Base-by-base conservation (phyloP, 1,140 invertebrate genomes). In the Platyscapa corneri region DNA sequence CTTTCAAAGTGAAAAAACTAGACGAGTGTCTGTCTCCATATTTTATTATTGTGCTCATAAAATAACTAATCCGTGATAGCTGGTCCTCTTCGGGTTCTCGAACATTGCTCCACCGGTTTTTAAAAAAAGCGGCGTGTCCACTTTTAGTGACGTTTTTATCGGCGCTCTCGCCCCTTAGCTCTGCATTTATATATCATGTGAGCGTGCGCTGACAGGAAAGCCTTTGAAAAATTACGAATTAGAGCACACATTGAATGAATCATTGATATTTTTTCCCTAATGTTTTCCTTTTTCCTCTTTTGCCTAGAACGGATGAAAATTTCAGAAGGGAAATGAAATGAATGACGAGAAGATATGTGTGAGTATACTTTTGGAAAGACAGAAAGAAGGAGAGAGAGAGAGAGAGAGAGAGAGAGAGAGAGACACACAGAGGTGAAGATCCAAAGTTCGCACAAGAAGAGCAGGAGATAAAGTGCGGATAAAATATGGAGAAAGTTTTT, bases 401-500 rank as follows among this genome's bases (percentile, higher is more conserved):
- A n/a, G n/a, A n/a, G n/a, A n/a, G n/a, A n/a, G n/a, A n/a, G n/a
- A n/a, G n/a, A n/a, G n/a, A n/a, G n/a, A n/a, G n/a, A n/a, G n/a
- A n/a, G n/a, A n/a, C n/a, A n/a, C n/a, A n/a, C n/a, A n/a, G 18
- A 46, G 42, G 74, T 46, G 30, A 60, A 82, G 80, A 82, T 83
- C 42, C 76, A 82, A 86, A 83, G 85, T 86, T 83, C 53, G 23
- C 12, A 80, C 23, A 77, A 86, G 81, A 80, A 49, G 85, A 86
- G 81, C 53, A n/a, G 18, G 8, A 83, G 67, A 83, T 86, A 83
- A 83, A 86, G 82, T 80, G 82, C 67, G 85, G 82, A 83, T 86
- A 86, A 86, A 83, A 83, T 86, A 86, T 86, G 82, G 77, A 80
- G 67, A 83, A 86, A 86, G 85, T 86, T 86, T 86, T 86, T 83